Evolutionary conservation across 2,797 vertebrate genomes (phyloP).

Genomic region (Sandelia bainsii): DNA sequence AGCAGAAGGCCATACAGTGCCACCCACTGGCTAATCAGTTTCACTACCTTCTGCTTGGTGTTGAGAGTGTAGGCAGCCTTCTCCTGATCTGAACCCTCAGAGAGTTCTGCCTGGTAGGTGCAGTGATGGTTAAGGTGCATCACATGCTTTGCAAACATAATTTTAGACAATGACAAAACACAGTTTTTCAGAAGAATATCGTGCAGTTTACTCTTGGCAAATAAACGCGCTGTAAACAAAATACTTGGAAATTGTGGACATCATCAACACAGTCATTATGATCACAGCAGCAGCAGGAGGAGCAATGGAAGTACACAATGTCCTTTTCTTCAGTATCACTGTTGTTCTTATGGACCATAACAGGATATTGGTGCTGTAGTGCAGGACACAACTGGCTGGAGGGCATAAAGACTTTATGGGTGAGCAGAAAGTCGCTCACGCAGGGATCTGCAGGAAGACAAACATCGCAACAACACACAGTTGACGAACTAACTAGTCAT

Average conservation of each 20-base stretch:
- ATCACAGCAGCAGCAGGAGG: not conserved
- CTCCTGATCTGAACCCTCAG: conserved; percentile 91
- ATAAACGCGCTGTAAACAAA: not conserved
- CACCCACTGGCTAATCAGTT: conserved; percentile 92
- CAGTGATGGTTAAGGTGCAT: conserved; percentile 82
- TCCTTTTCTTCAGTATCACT: conserved; percentile 2
- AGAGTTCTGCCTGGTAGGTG: conserved; percentile 89
- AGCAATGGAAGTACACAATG: not conserved
- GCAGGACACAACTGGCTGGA: conserved; percentile 90
- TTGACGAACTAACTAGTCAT: not conserved
- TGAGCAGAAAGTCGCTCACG: conserved; percentile 93
- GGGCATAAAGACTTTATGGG: conserved; percentile 94
- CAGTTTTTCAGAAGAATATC: not conserved
- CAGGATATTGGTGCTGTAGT: conserved; percentile 95
- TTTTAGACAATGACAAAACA: not conserved
- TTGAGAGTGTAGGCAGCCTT: conserved; percentile 87
- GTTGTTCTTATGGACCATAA: not conserved
- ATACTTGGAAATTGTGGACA: not conserved
- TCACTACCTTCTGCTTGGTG: conserved; percentile 91
- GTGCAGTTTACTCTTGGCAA: not conserved
- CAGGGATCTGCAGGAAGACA: conserved; percentile 85
- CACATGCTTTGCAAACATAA: not conserved
- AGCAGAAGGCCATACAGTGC: conserved; percentile 88
- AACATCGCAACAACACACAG: conserved; percentile 16
- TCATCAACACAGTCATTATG: not conserved